Evolutionary conservation across 2,797 vertebrate genomes (phyloP), one percentile per base, ranked within the genome.

Genomic region (Pantherophis alleghaniensis): DNA sequence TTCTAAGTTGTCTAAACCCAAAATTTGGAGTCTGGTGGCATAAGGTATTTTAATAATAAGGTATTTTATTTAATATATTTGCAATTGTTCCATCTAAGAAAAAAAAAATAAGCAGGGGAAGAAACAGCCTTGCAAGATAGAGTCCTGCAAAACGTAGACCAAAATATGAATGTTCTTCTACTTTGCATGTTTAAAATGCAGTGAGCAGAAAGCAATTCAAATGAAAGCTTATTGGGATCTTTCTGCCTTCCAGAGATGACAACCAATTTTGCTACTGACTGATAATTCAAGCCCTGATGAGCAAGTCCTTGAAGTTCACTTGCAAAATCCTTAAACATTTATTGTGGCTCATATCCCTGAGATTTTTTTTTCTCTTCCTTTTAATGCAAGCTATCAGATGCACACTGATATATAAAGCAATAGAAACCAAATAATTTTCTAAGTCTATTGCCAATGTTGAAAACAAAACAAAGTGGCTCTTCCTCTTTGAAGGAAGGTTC

Each of bases 201-300:
- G 56, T 42, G 37, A 53, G 7, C 7, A 57, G 53, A 42, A 93
- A 86, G 60, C 92, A 51, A 92, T 94, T 93, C 87, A 20, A 87
- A 88, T 74, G 0, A 92, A 26, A 56, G n/a, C n/a, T 20, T 83
- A 1, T 51, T 90, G 87, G 11, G 89, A 94, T 96, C 95, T 91
- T 51, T 90, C 24, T 26, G 1, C 13, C 66, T 87, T 55, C 93
- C 1, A 0, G 92, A 95, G 57, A 0, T 95, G 94, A 90, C 90
- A 92, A 87, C 83, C 93, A 90, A 93, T 95, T 96, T 94, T 89
- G 61, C 55, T 56, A 89, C 90, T 95, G 86, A 90, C 55, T 94
- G 86, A 61, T 95, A 93, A 94, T 94, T 95, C 94, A 93, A 93
- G 92, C 61, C 95, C 94, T 94, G 59, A 9, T 94, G 91, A 95